Evolutionary conservation across 2,888 invertebrate species (phyloP), one percentile per base, ranked within the genome.

Genomic region (Disparrhopalites patrizii): DNA sequence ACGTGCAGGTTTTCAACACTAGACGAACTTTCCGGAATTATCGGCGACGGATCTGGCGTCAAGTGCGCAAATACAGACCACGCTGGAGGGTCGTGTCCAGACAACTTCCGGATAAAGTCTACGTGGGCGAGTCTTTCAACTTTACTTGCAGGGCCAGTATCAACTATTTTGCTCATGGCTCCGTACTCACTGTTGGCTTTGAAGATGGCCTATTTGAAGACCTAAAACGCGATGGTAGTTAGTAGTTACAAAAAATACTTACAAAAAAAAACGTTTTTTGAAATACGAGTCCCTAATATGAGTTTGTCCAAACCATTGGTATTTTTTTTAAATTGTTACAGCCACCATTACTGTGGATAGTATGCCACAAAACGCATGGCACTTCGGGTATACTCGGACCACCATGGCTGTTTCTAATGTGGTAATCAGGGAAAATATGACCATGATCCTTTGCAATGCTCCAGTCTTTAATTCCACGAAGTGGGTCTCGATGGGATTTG

Each of bases 381-480:
- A n/a, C n/a, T n/a, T n/a, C n/a, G n/a, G n/a, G n/a, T n/a, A n/a
- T n/a, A n/a, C 7, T 10, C 5, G 43, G n/a, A 43, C 20, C 5
- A 43, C 43, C 7, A 5, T n/a, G 43, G 43, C 43, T 15, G 20
- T 20, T 5, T 15, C 43, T 5, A 43, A 15, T 5, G 43, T 43
- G 43, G 20, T 20, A 4, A 5, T 43, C n/a, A 15, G 5, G 5
- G n/a, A 43, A 18, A 43, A 63, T 3, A 43, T 71, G 13, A 36
- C 61, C 47, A 28, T 47, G 1, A 33, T 70, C 3, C 52, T 56
- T 2, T 72, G 72, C 57, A 60, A 61, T 33, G 72, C 70, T 31
- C 72, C 72, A 18, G 62, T 70, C 8, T 69, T 69, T 69, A 72
- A 72, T 55, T 57, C 69, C 0, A 67, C 69, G 0, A 67, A 66